Base-by-base conservation (phyloP, 2,797 vertebrate species). In the Notolabrus celidotus region DNA sequence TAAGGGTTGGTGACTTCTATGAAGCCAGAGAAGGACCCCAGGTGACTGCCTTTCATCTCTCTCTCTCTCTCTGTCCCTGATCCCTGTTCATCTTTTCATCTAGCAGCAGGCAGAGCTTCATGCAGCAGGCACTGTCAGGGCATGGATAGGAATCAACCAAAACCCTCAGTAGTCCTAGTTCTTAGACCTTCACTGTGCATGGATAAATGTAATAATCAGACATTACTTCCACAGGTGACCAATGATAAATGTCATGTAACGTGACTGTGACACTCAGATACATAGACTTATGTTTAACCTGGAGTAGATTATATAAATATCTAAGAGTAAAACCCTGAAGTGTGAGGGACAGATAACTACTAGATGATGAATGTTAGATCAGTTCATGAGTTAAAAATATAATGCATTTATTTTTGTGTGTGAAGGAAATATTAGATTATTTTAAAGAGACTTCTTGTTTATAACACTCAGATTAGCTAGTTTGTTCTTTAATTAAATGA, bases 1-100 rank as follows among this genome's bases (percentile, higher is more conserved):
- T 99, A 97, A 97, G 96, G 96, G 96, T 99, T 97, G 97, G 97
- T 97, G 97, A 98, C 96, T 98, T 99, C 96, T 99, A 98, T 98
- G 97, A 99, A 98, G 96, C 97, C 96, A 98, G 97, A 99, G 97
- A 98, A 96, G 97, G 97, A 97, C 96, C 95, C 84, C 96, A 98
- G 98, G 97, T 99, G 97, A 98, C 96, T 94, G 92, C 88, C 92
- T 95, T 94, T 94, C 93, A 94, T 94, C 92, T 94, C 91, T 94
- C 89, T 92, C 86, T 84, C 65, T 84, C 65, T 86, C 65, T 72
- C 73, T 83, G 59, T 84, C 80, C 79, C 87, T 88, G 81, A 90
- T 90, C 88, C 81, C 83, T 80, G 84, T 90, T 92, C 88, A 92
- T 91, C 88, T 89, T 89, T 91, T 91, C 89, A 89, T 89, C 86